Evolutionary conservation across 2,113 vertebrate species (phyloP).

Genomic region (Chiloscyllium plagiosum): DNA sequence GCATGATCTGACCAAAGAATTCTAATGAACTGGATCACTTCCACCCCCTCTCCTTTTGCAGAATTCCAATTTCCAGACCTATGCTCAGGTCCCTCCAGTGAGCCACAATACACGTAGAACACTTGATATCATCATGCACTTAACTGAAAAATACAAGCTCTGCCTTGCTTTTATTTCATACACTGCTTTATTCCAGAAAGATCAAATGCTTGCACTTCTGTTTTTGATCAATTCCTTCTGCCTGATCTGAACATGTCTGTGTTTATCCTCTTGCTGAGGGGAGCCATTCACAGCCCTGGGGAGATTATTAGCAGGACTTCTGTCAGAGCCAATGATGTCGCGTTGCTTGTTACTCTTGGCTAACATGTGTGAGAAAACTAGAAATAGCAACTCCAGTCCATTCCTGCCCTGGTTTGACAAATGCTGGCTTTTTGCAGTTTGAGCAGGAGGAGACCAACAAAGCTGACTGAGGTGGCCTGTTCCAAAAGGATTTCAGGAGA

Average conservation of each 20-base stretch:
- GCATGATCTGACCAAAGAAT: not conserved
- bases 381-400: not conserved
- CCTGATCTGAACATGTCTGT: not conserved
- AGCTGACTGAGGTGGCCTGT: too few relatives aligned
- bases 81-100: not conserved
- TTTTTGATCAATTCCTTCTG: not conserved
- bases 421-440: not conserved
- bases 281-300: not conserved
- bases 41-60: not conserved
- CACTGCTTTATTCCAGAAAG: not conserved
- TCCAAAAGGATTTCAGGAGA: not conserved
- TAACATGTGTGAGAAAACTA: not conserved
- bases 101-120: not conserved
- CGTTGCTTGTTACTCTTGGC: constrained; percentile 22
- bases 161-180: not conserved
- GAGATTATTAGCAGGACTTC: not conserved
- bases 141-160: not conserved
- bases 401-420: not conserved
- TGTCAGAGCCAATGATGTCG: not conserved
- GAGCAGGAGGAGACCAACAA: not conserved
- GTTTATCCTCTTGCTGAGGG: not conserved
- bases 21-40: not conserved
- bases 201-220: not conserved
- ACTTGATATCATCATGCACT: not conserved
- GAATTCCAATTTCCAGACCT: not conserved